A percentile compares a stretch with the other conserved stretches of the same genome.
Conservation (phyloP, 2,888 invertebrate species). For the Lasioglossum pauxillum region DNA sequence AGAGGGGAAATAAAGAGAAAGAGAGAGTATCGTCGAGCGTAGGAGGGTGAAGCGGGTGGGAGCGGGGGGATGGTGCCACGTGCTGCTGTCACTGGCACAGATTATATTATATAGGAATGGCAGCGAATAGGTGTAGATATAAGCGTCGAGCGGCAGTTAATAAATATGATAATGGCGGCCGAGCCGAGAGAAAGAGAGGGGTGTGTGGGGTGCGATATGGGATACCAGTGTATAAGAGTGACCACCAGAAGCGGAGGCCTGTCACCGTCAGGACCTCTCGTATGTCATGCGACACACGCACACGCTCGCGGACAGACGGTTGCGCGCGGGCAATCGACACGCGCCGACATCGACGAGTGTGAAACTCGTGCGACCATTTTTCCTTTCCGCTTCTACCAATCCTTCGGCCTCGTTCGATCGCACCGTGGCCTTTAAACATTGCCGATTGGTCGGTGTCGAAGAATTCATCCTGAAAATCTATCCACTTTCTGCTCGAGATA, state of each 20-base stretch:
- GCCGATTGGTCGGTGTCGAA: not conserved
- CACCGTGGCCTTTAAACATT: not conserved
- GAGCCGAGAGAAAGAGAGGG: conserved; percentile 66
- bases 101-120: conserved; percentile 84
- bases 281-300: conserved; percentile 69
- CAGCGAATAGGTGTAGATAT: conserved; percentile 82
- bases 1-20: conserved; percentile 31
- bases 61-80: conserved; percentile 74
- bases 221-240: conserved; percentile 82
- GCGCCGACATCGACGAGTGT: conserved; percentile 30
- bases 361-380: conserved; percentile 34
- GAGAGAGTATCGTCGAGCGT: conserved; percentile 32
- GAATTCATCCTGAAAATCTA: not conserved
- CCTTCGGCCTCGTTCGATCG: not conserved
- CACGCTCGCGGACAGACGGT: conserved; percentile 30
- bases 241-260: conserved; percentile 82
- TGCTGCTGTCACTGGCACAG: conserved; percentile 84
- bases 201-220: conserved; percentile 70
- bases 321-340: conserved; percentile 15
- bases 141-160: conserved; percentile 82
- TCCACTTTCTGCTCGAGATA: no score
- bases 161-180: conserved; percentile 84
- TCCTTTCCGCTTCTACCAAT: not conserved
- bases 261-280: conserved; percentile 83
- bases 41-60: conserved; percentile 38